Conservation (phyloP, 2,888 invertebrate species). For the Tenthredo notha region DNA sequence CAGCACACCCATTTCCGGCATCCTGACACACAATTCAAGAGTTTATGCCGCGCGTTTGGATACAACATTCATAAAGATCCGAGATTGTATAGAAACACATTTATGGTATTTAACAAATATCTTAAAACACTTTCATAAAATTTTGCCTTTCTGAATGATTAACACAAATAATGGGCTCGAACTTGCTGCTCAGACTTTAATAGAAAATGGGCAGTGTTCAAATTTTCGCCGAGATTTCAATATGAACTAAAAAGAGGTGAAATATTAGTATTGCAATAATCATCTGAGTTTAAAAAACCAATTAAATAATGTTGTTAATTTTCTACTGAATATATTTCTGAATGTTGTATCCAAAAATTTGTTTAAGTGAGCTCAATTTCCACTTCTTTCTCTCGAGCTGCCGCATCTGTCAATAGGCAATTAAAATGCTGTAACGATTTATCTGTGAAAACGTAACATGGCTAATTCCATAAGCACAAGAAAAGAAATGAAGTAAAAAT, state of each 20-base stretch:
- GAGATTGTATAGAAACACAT: neutral
- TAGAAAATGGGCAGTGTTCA: neutral
- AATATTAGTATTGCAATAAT: neutral
- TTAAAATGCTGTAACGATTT: neutral
- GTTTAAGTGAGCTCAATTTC: conserved; percentile 34
- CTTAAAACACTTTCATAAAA: neutral
- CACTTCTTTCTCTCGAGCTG: conserved; percentile 30
- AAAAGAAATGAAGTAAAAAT: conserved; percentile 42
- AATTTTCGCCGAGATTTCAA: neutral
- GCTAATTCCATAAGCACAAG: conserved; percentile 3
- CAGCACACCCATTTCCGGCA: neutral
- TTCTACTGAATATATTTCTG: neutral
- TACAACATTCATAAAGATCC: conserved; percentile 43
- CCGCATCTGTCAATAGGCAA: neutral
- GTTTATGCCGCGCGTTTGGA: conserved; percentile 62
- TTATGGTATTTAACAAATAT: neutral
- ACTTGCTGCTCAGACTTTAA: neutral
- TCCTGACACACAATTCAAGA: conserved; percentile 55
- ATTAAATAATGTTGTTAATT: neutral
- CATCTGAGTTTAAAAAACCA: neutral
- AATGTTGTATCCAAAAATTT: conserved; percentile 39
- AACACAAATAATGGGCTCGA: neutral
- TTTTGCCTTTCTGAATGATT: neutral
- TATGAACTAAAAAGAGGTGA: neutral
- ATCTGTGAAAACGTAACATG: neutral